Percentiles rank a stretch among this genome's conserved stretches.
Conservation (phyloP, 2,888 invertebrate genomes). For the Stratiomys singularior region DNA sequence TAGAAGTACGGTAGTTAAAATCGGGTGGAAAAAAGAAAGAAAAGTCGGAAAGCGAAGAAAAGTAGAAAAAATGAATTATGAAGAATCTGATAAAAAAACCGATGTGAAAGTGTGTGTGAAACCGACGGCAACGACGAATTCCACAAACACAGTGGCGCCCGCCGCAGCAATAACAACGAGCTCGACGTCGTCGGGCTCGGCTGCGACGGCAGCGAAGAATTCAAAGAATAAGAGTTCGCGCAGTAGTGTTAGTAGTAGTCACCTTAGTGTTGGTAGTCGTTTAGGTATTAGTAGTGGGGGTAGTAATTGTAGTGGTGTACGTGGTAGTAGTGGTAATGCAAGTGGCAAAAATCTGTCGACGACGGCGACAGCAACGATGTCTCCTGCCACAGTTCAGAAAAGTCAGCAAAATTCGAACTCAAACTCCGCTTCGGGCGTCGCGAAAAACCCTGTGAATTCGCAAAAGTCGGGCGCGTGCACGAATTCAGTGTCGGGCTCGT, state of each 20-base stretch:
- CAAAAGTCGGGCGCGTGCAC: slow-evolving; percentile 28
- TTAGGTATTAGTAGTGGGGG: slow-evolving; percentile 37
- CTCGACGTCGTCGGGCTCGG: slow-evolving; percentile 47
- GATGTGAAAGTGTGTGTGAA: slow-evolving; percentile 60
- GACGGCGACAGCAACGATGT: slow-evolving; percentile 43
- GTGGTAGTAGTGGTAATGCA: slow-evolving; percentile 55
- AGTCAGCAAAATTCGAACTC: slow-evolving; percentile 41
- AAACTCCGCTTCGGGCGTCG: slow-evolving; percentile 1
- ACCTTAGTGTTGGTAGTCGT: slow-evolving; percentile 50
- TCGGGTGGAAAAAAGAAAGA: slow-evolving; percentile 29
- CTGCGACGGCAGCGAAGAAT: slow-evolving; percentile 54
- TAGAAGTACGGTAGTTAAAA: slow-evolving; percentile 12
- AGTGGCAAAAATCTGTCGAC: slow-evolving; percentile 57
- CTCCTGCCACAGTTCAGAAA: slow-evolving; percentile 42
- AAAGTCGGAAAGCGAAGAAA: slow-evolving; percentile 37
- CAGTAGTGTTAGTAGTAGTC: slow-evolving; percentile 53
- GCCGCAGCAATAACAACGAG: slow-evolving; percentile 54
- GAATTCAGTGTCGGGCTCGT: not conserved
- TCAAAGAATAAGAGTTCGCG: slow-evolving; percentile 47
- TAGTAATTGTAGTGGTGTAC: slow-evolving; percentile 52
- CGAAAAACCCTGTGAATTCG: slow-evolving; percentile 28
- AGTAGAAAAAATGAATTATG: slow-evolving; percentile 60
- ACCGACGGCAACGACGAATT: slow-evolving; percentile 51
- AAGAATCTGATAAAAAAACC: slow-evolving; percentile 61
- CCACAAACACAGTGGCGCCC: slow-evolving; percentile 52